A percentile compares a stretch with the other conserved stretches of the same genome.
phyloP scores from a whole-genome alignment of 2,113 vertebrate genomes.

The Nibea coibor region DNA sequence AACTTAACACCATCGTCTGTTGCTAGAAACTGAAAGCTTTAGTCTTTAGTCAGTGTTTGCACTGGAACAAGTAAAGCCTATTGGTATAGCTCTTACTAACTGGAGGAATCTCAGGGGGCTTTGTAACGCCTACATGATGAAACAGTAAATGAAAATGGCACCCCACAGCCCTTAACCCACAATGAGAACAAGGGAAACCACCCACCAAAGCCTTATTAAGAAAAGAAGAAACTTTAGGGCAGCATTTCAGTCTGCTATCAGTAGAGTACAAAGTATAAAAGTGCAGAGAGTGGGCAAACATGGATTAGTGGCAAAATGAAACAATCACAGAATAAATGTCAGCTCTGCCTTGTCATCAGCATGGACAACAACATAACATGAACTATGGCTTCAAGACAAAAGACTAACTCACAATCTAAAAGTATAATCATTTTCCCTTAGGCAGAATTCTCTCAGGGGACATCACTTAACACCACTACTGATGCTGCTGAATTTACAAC shows the following conservation, averaged over 20 bases:
- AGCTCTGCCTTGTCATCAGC: not conserved
- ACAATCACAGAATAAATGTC: slow-evolving; percentile 1
- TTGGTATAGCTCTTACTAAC: slow-evolving; percentile 24
- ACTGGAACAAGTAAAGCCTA: slow-evolving; percentile 6
- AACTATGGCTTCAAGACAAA: not conserved
- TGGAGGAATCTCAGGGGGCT: slow-evolving; percentile 42
- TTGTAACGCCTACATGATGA: slow-evolving; percentile 53
- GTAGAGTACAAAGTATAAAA: slow-evolving; percentile 11
- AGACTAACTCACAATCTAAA: not conserved
- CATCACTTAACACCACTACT: not conserved
- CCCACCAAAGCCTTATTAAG: slow-evolving; percentile 51
- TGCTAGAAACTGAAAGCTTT: slow-evolving; percentile 29
- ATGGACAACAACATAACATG: not conserved
- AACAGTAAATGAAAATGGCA: slow-evolving; percentile 60
- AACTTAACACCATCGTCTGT: not conserved
- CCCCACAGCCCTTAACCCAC: slow-evolving; percentile 43
- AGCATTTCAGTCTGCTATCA: slow-evolving; percentile 11
- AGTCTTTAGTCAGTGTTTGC: slow-evolving; percentile 7
- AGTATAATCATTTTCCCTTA: not conserved
- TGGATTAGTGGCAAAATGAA: not conserved
- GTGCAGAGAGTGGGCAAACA: slow-evolving; percentile 12
- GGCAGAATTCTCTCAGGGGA: not conserved
- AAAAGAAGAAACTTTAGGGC: slow-evolving; percentile 26
- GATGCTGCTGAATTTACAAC: not conserved
- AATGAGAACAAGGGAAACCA: slow-evolving; percentile 47